Conservation (phyloP, 2,797 vertebrate genomes). For the Catamblyrhynchus diadema region DNA sequence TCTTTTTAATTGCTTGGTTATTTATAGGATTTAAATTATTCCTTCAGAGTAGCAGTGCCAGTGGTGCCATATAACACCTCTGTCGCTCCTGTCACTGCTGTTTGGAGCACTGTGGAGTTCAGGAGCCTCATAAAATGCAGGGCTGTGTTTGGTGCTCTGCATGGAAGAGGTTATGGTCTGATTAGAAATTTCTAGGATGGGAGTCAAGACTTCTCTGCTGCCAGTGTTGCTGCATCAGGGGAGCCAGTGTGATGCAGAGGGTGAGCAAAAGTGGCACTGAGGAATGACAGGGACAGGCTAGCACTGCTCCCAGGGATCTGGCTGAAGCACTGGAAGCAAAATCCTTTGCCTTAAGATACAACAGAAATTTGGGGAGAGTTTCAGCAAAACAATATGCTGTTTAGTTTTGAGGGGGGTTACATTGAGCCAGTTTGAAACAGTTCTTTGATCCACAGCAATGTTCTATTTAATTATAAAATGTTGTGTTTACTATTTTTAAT, state of each 20-base stretch:
- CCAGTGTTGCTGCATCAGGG: neutral
- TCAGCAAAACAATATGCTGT: neutral
- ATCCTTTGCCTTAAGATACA: neutral
- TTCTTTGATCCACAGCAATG: constrained; percentile 13
- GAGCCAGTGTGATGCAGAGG: neutral
- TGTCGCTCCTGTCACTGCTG: neutral
- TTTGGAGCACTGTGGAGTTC: neutral
- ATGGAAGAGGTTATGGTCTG: neutral
- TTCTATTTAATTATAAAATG: neutral
- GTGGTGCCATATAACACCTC: neutral
- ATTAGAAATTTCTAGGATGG: neutral
- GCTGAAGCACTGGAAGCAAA: neutral
- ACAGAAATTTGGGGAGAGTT: neutral
- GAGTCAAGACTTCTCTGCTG: neutral
- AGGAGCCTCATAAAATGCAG: neutral
- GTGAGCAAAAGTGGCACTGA: neutral
- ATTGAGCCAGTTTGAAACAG: neutral
- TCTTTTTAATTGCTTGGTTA: constrained; percentile 20
- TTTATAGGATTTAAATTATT: neutral
- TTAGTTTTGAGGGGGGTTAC: neutral
- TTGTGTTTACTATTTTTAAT: constrained; percentile 4
- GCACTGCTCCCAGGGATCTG: neutral
- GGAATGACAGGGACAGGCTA: neutral
- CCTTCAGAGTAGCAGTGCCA: neutral
- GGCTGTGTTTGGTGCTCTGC: neutral